Conservation (phyloP, 2,797 vertebrate genomes). For the Linurgus olivaceus region DNA sequence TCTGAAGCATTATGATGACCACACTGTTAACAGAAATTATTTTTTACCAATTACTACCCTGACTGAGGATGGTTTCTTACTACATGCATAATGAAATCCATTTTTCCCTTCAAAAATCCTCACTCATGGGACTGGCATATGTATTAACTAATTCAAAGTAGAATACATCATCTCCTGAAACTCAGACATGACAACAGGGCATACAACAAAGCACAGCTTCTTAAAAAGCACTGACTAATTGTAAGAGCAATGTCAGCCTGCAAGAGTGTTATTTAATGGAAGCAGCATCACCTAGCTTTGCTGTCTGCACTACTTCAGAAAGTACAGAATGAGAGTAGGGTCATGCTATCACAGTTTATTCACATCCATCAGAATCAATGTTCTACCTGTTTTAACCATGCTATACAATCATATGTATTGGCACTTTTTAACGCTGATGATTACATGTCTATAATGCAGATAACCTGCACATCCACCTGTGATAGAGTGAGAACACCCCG, state of each 20-base stretch:
- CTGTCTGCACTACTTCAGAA: neutral
- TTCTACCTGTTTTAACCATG: neutral
- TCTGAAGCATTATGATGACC: accelerated
- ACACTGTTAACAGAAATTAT: neutral
- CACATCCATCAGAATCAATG: neutral
- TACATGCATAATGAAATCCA: accelerated
- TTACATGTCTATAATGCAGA: neutral
- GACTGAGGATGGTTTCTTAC: neutral
- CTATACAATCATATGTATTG: accelerated
- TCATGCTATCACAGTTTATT: accelerated
- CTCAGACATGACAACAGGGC: accelerated
- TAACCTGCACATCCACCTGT: neutral
- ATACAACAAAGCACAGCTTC: neutral
- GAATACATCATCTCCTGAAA: neutral
- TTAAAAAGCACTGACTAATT: neutral
- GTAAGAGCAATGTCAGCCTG: neutral
- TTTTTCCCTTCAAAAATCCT: neutral
- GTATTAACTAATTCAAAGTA: neutral
- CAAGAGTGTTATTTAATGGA: neutral
- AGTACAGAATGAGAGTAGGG: accelerated
- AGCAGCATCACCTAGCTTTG: neutral
- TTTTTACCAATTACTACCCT: neutral
- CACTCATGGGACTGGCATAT: neutral
- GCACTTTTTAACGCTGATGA: neutral
- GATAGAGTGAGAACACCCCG: neutral